Evolutionary conservation across 2,113 vertebrate species (phyloP).

Genomic region (Bucco capensis): DNA sequence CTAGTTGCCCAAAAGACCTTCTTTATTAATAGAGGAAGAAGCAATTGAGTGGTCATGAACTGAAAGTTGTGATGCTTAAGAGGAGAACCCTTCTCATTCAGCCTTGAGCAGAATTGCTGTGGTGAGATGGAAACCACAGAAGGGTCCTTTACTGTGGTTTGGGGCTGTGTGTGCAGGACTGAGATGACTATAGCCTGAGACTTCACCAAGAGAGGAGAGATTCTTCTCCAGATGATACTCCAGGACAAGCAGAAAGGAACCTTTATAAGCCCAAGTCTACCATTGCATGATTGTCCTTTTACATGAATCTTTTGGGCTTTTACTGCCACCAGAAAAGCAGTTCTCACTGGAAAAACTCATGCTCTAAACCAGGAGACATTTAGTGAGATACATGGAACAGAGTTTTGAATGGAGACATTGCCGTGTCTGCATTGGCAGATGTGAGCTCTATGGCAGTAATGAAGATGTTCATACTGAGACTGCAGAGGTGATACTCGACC

Average conservation of each 20-base stretch:
- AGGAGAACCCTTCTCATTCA: not conserved
- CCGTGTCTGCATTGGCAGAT: accelerated
- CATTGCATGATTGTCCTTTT: not conserved
- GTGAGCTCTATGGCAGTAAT: not conserved
- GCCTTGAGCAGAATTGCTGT: not conserved
- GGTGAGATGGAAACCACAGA: not conserved
- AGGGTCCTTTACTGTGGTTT: not conserved
- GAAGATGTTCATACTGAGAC: accelerated
- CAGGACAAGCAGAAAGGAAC: not conserved
- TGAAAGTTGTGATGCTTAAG: not conserved
- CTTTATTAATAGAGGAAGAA: not conserved
- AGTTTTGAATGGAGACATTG: not conserved
- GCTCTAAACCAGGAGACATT: not conserved
- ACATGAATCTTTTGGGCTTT: not conserved
- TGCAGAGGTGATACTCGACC: not conserved
- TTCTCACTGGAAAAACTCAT: not conserved
- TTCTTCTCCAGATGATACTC: not conserved
- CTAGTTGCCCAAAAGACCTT: not conserved
- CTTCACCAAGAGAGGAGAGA: not conserved
- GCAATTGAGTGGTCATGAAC: not conserved
- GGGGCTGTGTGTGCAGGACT: not conserved
- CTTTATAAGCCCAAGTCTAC: not conserved
- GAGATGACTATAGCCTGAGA: not conserved
- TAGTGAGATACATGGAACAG: not conserved
- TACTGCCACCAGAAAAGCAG: not conserved